phyloP scores from a whole-genome alignment of 2,797 vertebrate genomes.

The Tragopan temminckii region DNA sequence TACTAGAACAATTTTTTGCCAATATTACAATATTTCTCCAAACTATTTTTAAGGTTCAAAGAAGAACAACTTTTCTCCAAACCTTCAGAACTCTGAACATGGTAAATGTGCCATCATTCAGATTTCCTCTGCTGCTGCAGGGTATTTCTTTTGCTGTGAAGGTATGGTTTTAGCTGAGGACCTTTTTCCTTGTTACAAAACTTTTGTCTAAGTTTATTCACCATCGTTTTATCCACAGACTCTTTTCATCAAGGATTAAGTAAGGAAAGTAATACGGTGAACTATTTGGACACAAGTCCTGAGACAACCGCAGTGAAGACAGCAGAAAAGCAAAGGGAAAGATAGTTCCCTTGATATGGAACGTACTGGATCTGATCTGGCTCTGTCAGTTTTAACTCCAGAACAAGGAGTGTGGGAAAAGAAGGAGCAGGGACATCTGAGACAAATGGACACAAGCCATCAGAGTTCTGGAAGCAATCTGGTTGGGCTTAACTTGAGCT shows the following conservation, averaged over 20 bases:
- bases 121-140: not conserved
- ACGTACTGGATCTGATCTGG: not conserved
- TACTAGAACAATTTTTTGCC: not conserved
- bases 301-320: not conserved
- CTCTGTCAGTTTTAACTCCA: not conserved
- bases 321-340: not conserved
- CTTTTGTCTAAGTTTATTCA: not conserved
- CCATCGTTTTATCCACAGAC: not conserved
- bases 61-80: not conserved
- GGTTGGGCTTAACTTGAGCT: fast-evolving
- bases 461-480: not conserved
- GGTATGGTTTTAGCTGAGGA: not conserved
- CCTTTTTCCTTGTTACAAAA: not conserved
- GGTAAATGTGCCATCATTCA: not conserved
- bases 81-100: not conserved
- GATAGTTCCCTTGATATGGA: not conserved
- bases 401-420: not conserved
- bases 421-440: not conserved
- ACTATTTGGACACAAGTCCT: not conserved
- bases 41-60: not conserved
- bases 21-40: not conserved
- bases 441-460: not conserved
- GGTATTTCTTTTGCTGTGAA: not conserved
- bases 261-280: not conserved
- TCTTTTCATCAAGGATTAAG: not conserved